Evolutionary conservation across 2,888 invertebrate genomes (phyloP), one percentile per base, ranked within the genome.

Genomic region (Iselma pallidipennis): DNA sequence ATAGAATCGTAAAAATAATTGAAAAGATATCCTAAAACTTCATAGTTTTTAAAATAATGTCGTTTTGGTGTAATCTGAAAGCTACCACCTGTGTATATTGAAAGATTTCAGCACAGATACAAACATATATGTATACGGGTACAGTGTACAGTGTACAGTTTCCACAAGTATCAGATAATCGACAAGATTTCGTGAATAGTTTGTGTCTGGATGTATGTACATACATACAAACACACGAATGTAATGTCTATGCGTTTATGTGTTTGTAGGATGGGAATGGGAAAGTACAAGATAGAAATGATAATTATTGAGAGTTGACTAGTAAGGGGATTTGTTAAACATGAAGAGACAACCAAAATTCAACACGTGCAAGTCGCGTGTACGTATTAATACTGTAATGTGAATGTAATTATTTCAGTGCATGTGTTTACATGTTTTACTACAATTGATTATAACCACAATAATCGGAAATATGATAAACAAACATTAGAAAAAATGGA

Each of bases 381-480:
- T 71, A 69, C 69, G 71, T 45, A 45, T 71, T 76, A 75, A 71
- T 60, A 66, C 66, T 75, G 69, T 76, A 76, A 77, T 75, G 74
- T 68, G 72, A 72, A 72, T 74, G 70, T 75, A 72, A 74, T 74
- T 71, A 70, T 57, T 64, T 57, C 57, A 61, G 57, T 55, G 61
- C 64, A 64, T 64, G 64, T 64, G 61, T 64, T 64, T 57, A 64
- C 64, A 64, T 61, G 58, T 64, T 55, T 60, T 58, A 61, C 61
- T 25, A 64, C 59, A 61, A 64, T 63, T 63, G 57, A 16, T 16
- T 37, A 37, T n/a, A 45, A 23, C 45, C 45, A 21, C 45, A 45
- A 45, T 9, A 45, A 45, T 23, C 45, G 23, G 23, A 23, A 45
- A 23, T 45, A 12, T 45, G 2, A 45, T 45, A 23, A n/a, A n/a